phyloP scores from a whole-genome alignment of 1,140 invertebrate species.

The Phortica variegata region DNA sequence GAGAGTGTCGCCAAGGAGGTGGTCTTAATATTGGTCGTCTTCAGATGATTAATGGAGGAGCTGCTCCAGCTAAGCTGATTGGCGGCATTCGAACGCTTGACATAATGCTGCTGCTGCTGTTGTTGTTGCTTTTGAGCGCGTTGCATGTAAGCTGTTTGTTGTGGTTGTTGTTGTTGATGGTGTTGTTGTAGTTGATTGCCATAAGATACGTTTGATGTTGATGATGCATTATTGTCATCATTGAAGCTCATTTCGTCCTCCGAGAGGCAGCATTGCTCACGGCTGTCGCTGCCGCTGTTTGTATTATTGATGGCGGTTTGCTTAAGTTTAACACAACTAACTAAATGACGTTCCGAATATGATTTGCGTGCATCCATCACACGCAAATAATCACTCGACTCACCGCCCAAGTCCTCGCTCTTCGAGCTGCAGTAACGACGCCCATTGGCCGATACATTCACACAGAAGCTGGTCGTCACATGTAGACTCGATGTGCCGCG shows the following conservation, averaged over 20 bases:
- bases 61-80: constrained; percentile 40
- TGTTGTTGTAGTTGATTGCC: constrained; percentile 13
- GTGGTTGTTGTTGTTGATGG: constrained; percentile 15
- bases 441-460: constrained; percentile 9
- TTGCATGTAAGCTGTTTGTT: constrained; percentile 9
- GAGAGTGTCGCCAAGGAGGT: constrained; percentile 49
- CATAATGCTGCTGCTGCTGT: constrained; percentile 7
- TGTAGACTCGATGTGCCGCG: constrained; percentile 32
- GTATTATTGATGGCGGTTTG: constrained; percentile 54
- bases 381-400: constrained; percentile 40
- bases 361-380: constrained; percentile 53
- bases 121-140: constrained; percentile 9
- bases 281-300: constrained; percentile 25
- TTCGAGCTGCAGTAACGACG: constrained; percentile 51
- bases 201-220: constrained; percentile 6
- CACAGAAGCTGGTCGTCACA: constrained; percentile 49
- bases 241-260: constrained; percentile 53
- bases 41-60: constrained; percentile 48
- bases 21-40: constrained; percentile 56
- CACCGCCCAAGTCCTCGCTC: constrained; percentile 46
- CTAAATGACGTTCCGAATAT: constrained; percentile 49
- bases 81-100: constrained; percentile 13
- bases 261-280: constrained; percentile 17
- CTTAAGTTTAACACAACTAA: constrained; percentile 39
- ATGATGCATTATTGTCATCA: constrained; percentile 49